Evolutionary conservation across 2,888 invertebrate genomes (phyloP).

Genomic region (Operophtera brumata): DNA sequence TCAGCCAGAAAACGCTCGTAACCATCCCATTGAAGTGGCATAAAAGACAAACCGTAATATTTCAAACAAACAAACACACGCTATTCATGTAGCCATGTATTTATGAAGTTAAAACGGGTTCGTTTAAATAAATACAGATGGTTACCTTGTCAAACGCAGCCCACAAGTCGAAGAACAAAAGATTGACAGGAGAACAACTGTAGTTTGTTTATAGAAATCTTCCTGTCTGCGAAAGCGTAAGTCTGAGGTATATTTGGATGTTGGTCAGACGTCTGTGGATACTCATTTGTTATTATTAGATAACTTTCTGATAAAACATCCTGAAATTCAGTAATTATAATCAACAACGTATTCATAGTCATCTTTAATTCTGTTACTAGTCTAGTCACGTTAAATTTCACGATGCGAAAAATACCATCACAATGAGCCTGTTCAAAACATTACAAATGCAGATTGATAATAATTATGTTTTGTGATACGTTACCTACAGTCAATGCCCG

Average conservation of each 20-base stretch:
- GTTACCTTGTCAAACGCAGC: constrained; percentile 52
- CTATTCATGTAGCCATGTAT: constrained; percentile 29
- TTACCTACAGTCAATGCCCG: too few species aligned
- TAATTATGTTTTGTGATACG: too few species aligned
- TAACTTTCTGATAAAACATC: constrained; percentile 15
- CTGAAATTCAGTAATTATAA: neutral
- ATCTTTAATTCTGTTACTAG: too few species aligned
- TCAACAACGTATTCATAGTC: too few species aligned
- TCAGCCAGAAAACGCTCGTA: constrained; percentile 32
- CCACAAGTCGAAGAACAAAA: constrained; percentile 41
- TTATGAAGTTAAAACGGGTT: constrained; percentile 35
- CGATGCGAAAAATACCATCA: too few species aligned
- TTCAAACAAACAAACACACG: constrained; percentile 34
- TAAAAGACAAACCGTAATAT: constrained; percentile 26
- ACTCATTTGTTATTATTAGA: constrained; percentile 29
- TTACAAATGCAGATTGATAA: too few species aligned
- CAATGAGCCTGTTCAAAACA: too few species aligned
- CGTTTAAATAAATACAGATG: constrained; percentile 50
- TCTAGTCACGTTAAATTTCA: too few species aligned
- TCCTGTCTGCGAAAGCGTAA: constrained; percentile 49
- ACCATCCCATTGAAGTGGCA: constrained; percentile 34
- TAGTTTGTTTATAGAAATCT: constrained; percentile 39
- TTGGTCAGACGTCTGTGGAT: constrained; percentile 42
- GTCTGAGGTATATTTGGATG: constrained; percentile 54
- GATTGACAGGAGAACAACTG: constrained; percentile 57